phyloP scores from a whole-genome alignment of 2,113 vertebrate genomes.

The Engraulis encrasicolus region DNA sequence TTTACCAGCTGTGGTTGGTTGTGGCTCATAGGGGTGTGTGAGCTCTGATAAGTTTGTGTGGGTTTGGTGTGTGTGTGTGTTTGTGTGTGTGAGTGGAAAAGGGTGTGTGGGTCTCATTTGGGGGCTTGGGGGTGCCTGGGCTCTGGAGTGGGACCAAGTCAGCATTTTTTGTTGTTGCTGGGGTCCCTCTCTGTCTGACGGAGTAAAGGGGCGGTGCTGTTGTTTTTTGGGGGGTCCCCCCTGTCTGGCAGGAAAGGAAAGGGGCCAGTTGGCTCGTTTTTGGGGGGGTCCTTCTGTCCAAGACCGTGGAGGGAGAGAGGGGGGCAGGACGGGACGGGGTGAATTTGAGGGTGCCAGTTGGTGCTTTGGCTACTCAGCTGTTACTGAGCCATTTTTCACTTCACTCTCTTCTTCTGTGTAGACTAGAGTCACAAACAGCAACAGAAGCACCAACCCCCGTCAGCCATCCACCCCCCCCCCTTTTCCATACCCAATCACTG shows the following conservation, averaged over 20 bases:
- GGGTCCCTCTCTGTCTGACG: too few species aligned
- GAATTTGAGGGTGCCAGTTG: neutral
- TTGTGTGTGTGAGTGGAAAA: neutral
- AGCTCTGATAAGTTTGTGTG: too few species aligned
- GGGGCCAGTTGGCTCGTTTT: too few species aligned
- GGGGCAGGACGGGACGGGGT: too few species aligned
- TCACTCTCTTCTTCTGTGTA: too few species aligned
- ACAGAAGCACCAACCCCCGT: neutral
- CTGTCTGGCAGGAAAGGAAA: too few species aligned
- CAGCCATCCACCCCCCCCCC: neutral
- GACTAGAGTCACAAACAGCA: conserved; percentile 2
- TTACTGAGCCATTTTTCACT: neutral
- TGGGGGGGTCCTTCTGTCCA: too few species aligned
- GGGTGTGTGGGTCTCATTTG: neutral
- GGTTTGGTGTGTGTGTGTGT: neutral
- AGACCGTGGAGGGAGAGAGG: too few species aligned
- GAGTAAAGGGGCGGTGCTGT: too few species aligned
- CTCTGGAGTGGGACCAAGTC: too few species aligned
- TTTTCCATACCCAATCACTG: conserved; percentile 3
- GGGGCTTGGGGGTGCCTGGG: too few species aligned
- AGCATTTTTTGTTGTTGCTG: too few species aligned
- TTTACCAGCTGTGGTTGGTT: neutral
- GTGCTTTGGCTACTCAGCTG: neutral
- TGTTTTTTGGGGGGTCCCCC: neutral
- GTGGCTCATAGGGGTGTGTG: neutral